Conservation (phyloP, 2,113 vertebrate species). For the Trematomus loennbergii region DNA sequence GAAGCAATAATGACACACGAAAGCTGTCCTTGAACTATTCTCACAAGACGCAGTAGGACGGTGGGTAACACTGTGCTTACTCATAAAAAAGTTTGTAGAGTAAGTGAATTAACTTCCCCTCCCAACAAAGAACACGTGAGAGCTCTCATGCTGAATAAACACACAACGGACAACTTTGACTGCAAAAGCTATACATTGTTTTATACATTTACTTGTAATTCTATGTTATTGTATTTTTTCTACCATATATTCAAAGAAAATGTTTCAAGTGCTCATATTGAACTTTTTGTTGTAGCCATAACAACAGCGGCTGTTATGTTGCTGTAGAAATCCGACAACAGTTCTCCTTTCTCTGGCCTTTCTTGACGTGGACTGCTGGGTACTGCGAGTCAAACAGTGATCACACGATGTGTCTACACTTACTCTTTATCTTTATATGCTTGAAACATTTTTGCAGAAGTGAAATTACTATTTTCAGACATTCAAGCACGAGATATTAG, state of each 20-base stretch:
- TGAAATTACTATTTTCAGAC: constrained; percentile 54
- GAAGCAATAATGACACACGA: background rate
- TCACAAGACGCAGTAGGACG: constrained; percentile 39
- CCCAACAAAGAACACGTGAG: constrained; percentile 40
- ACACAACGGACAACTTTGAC: background rate
- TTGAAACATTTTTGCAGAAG: constrained; percentile 48
- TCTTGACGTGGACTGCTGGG: background rate
- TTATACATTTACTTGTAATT: background rate
- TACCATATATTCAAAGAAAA: background rate
- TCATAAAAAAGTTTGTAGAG: constrained; percentile 41
- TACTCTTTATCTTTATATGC: background rate
- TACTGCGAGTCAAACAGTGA: background rate
- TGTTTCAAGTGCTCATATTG: background rate
- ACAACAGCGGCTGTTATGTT: constrained; percentile 1
- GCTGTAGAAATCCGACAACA: background rate
- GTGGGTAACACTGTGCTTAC: constrained; percentile 22
- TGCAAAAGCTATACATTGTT: background rate
- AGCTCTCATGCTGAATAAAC: constrained; percentile 51
- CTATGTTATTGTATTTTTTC: background rate
- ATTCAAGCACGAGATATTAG: background rate
- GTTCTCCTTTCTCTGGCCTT: constrained; percentile 2
- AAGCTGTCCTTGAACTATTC: constrained; percentile 8
- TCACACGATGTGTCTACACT: background rate
- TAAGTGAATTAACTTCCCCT: constrained; percentile 64
- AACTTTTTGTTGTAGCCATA: background rate